These are phyloP conservation scores for Hydrozoanthus gracilis DNA, from an alignment of 92 coral and sea anemone species.

Conservation along the genomic window DNA sequence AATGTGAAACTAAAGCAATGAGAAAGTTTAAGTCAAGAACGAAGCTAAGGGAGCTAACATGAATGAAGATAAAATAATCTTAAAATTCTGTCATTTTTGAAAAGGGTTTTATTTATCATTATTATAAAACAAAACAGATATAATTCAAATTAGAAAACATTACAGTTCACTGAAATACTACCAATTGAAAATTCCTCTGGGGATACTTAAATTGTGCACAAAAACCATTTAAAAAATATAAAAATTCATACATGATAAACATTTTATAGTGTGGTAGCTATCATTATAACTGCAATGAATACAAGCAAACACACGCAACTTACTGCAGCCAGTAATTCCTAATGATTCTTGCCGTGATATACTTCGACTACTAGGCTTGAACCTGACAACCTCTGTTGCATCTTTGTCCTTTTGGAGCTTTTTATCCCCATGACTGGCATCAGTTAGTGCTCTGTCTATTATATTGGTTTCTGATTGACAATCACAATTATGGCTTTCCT, in stretches of 20 bases:
- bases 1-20: too few species aligned
- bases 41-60: too few species aligned
- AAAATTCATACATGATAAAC: too few species aligned
- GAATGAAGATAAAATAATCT: too few species aligned
- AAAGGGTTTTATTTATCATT: too few species aligned
- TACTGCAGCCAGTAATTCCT: slow-evolving; percentile 60
- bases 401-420: slow-evolving; percentile 6
- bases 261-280: too few species aligned
- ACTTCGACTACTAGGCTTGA: not conserved
- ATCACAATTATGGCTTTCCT: slow-evolving; percentile 19
- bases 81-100: too few species aligned
- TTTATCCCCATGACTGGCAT: slow-evolving; percentile 1
- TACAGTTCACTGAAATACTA: not conserved
- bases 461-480: slow-evolving; percentile 7
- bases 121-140: too few species aligned
- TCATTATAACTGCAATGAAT: not conserved
- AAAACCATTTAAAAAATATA: too few species aligned
- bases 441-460: not conserved
- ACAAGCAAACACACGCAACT: not conserved
- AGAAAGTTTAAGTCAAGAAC: too few species aligned
- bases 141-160: too few species aligned
- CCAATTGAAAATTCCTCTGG: too few species aligned
- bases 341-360: slow-evolving; percentile 19
- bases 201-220: not conserved
- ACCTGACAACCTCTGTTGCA: not conserved